Percentiles rank a stretch among this genome's conserved stretches.
Conservation (phyloP, 2,113 vertebrate genomes). For the Stomatorhinus ivindoensis region DNA sequence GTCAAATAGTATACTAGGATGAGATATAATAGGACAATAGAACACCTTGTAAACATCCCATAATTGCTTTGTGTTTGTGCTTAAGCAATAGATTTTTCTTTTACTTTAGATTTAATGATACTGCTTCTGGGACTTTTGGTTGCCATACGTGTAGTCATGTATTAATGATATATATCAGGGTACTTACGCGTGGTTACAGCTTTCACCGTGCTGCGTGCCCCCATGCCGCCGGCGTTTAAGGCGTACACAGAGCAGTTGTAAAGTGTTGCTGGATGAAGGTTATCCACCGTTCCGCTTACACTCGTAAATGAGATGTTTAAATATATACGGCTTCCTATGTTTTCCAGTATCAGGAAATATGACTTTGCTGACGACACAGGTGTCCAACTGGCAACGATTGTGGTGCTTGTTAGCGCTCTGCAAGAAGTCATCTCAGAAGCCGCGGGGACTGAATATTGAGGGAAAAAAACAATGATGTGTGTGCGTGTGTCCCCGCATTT, state of each 20-base stretch:
- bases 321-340: background rate
- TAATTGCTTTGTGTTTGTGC: background rate
- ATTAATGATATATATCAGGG: background rate
- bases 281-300: slow-evolving; percentile 32
- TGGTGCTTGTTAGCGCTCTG: slow-evolving; percentile 52
- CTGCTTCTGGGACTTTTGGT: background rate
- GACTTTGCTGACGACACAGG: slow-evolving; percentile 41
- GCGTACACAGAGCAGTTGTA: slow-evolving; percentile 55
- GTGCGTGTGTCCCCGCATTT: no score
- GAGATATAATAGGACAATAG: background rate
- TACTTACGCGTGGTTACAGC: slow-evolving; percentile 59
- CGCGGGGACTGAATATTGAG: slow-evolving; percentile 48
- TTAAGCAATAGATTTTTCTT: background rate
- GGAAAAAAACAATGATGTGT: slow-evolving; percentile 7
- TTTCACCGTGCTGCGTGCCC: slow-evolving; percentile 40
- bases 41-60: background rate
- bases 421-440: slow-evolving; percentile 46
- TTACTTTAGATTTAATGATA: background rate
- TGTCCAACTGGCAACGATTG: slow-evolving; percentile 55
- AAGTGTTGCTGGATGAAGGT: slow-evolving; percentile 42
- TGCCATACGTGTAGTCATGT: background rate
- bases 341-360: slow-evolving; percentile 49
- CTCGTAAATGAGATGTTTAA: slow-evolving; percentile 39
- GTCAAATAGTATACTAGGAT: background rate
- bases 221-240: slow-evolving; percentile 53